Base-by-base conservation (phyloP, 1,140 invertebrate species). In the Arctopsyche grandis region DNA sequence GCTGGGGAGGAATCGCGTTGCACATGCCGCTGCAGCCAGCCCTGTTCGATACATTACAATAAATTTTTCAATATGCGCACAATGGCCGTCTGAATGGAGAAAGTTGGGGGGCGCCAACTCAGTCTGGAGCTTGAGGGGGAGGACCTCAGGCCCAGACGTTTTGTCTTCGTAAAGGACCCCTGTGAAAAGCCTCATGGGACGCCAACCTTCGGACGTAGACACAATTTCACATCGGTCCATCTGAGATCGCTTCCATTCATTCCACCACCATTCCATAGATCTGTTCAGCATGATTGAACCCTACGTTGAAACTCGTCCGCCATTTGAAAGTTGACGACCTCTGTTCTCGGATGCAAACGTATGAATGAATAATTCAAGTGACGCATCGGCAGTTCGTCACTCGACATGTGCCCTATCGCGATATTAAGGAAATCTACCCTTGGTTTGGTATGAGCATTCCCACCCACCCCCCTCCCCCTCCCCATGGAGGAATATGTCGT, bases 301-400 rank as follows among this genome's bases (percentile, higher is more conserved):
- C 7, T 38, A 1, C 3, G 29, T 38, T 38, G 29, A 38, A 7
- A 38, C 7, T 3, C 48, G 48, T 10, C 48, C 3, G 1, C 48
- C 3, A 52, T 12, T 14, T n/a, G 14, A 75, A 58, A n/a, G 43
- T 58, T 66, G 9, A 1, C 24, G 1, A 75, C 75, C 16, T 0
- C 56, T 56, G 9, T 44, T n/a, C 44, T 3, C 26, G 19, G 24
- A 38, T n/a, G 66, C 71, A 79, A 75, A 63, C 56, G 78, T 66
- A 79, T 75, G 78, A 79, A 79, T 79, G 78, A 79, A 79, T 79
- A 79, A 79, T 79, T 79, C 78, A 79, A 79, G 58, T 79, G 71
- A 79, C 78, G 78, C 78, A 79, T 79, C 78, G 78, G 78, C 78
- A 79, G 69, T 79, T 73, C 69, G 78, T 79, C 78, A 79, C 78